These are phyloP conservation scores for Cassiopea andromeda DNA, from an alignment of 30 jellyfish, hydroid and myxozoan genomes.

Conservation along the genomic window DNA sequence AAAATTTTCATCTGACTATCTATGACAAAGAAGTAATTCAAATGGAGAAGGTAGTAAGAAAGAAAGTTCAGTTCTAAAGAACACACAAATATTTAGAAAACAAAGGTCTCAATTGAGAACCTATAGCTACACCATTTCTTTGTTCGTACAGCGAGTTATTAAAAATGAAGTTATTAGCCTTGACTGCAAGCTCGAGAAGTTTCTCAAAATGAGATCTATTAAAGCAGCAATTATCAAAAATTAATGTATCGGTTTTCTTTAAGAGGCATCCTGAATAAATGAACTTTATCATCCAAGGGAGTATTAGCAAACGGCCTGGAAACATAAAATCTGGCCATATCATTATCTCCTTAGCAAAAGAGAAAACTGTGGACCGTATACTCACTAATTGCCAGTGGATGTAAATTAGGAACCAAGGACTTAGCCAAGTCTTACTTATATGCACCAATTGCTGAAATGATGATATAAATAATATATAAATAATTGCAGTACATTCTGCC, in stretches of 20 bases:
- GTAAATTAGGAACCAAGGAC: background rate
- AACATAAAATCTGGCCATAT: background rate
- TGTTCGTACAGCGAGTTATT: background rate
- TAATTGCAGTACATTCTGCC: background rate
- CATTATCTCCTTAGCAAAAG: background rate
- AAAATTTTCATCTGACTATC: background rate
- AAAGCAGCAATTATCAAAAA: background rate
- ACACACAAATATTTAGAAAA: background rate
- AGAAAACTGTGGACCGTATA: background rate
- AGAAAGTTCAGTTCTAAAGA: background rate
- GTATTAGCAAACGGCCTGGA: background rate
- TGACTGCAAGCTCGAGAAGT: background rate
- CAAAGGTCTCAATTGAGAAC: background rate
- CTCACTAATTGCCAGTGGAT: background rate
- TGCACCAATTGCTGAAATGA: background rate
- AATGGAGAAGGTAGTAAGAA: background rate
- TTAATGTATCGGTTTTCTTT: background rate
- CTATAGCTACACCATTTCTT: background rate
- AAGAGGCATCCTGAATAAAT: background rate
- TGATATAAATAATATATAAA: too few species aligned
- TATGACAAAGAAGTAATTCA: background rate
- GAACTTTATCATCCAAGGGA: background rate
- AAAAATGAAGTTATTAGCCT: background rate
- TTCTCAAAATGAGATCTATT: background rate
- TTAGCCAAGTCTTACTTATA: background rate